Base-by-base conservation (phyloP, 2,797 vertebrate genomes). In the Picus viridis region DNA sequence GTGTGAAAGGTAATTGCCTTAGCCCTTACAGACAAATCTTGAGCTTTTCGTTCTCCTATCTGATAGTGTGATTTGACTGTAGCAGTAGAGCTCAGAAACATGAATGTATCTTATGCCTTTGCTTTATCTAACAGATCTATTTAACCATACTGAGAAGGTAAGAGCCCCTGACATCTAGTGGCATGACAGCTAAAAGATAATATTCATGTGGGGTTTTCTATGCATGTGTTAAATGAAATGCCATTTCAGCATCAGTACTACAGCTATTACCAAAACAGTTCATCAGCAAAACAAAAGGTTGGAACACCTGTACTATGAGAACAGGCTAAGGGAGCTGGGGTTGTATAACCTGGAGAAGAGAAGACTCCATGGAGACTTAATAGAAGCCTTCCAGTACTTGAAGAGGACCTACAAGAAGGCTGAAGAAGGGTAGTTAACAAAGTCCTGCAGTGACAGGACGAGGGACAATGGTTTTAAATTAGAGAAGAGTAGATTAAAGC, bases 101-200 rank as follows among this genome's bases (percentile, higher is more conserved):
- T 0, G 9, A 47, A 17, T 27, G 0, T 15, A 2, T 2, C 17
- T 36, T 0, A 9, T 43, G 41, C 10, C 5, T 9, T 53, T 27
- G 12, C 27, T 14, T 20, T 10, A 1, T 16, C 8, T 59, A 41
- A 4, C 27, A 57, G 34, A 14, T 22, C 34, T 29, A 1, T 12
- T 67, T 83, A 67, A 81, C 20, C 5, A 1, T 8, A 0, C 8
- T 5, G 36, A 20, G 47, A 13, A 47, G 18, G 16, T 22, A 26
- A 39, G 23, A 32, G 16, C 26, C 10, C 23, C 56, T 64, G 26
- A 9, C 4, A 4, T 17, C 54, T 17, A 19, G 43, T 61, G 47
- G 17, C 32, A 41, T 1, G 1, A 8, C 24, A 54, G 47, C 56
- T 64, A 27, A 16, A 49, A 62, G 27, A 18, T 15, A 7, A 5